These are phyloP conservation scores for Lepus timidus DNA, from an alignment of 2,113 vertebrate genomes.

Conservation along the genomic window DNA sequence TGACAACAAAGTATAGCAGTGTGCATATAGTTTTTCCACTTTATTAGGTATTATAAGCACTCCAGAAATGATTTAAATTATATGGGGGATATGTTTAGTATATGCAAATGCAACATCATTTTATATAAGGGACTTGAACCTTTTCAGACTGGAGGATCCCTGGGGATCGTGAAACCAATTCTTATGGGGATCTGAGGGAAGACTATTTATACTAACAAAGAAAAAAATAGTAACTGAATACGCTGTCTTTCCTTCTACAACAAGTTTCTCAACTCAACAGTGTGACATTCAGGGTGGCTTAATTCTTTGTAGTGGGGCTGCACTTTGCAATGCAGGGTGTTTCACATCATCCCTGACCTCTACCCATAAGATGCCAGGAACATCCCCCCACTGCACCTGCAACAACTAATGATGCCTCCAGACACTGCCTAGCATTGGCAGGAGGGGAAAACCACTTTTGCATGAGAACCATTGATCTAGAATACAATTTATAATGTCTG, in stretches of 20 bases:
- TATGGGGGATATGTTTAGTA: not conserved
- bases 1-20: too few species aligned
- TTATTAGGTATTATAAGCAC: not conserved
- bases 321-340: not conserved
- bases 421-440: not conserved
- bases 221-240: not conserved
- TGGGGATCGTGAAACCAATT: not conserved
- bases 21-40: not conserved
- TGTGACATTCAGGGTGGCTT: not conserved
- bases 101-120: not conserved
- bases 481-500: not conserved
- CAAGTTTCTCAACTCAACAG: not conserved
- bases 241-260: not conserved
- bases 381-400: too few species aligned
- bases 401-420: not conserved
- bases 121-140: not conserved
- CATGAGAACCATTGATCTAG: not conserved
- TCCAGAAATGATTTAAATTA: not conserved
- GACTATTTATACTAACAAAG: not conserved
- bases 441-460: not conserved
- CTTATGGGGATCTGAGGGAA: too few species aligned
- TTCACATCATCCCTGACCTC: not conserved
- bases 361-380: not conserved
- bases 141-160: not conserved
- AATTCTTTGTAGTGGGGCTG: not conserved